A percentile compares a stretch with the other conserved stretches of the same genome.
phyloP scores from a whole-genome alignment of 2,888 invertebrate genomes.

The Erynnis tages region DNA sequence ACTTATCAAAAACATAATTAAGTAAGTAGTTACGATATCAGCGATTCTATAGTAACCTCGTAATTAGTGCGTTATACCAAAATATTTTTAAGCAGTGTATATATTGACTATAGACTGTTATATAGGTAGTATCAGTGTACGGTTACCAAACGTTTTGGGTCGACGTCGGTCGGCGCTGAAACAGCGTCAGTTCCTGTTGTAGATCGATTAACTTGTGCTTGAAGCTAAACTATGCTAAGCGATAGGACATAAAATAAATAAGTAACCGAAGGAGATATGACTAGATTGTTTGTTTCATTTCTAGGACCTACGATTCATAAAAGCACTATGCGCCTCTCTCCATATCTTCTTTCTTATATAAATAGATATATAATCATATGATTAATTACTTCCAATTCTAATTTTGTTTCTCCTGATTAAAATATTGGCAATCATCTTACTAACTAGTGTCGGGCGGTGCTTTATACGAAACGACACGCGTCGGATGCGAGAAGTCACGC shows the following conservation, averaged over 20 bases:
- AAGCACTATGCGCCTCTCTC: slow-evolving; percentile 81
- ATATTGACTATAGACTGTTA: slow-evolving; percentile 21
- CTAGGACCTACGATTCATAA: slow-evolving; percentile 77
- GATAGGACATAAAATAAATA: slow-evolving; percentile 69
- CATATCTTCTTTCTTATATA: slow-evolving; percentile 77
- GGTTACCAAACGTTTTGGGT: slow-evolving; percentile 12
- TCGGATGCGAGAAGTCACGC: slow-evolving; percentile 16
- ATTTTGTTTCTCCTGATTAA: slow-evolving; percentile 74
- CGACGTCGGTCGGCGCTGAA: slow-evolving; percentile 9
- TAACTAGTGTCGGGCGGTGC: slow-evolving; percentile 65
- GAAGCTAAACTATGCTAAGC: slow-evolving; percentile 82
- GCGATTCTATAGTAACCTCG: slow-evolving; percentile 21
- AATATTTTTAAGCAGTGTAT: slow-evolving; percentile 33
- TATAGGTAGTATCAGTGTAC: neutral
- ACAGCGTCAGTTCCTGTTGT: slow-evolving; percentile 1
- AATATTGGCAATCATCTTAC: slow-evolving; percentile 80
- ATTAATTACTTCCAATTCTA: slow-evolving; percentile 77
- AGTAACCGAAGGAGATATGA: slow-evolving; percentile 78
- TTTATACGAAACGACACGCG: slow-evolving; percentile 30
- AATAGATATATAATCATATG: slow-evolving; percentile 74
- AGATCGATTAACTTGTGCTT: slow-evolving; percentile 56
- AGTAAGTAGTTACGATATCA: slow-evolving; percentile 21
- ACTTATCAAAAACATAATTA: slow-evolving; percentile 64
- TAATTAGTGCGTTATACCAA: slow-evolving; percentile 30
- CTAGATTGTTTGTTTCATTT: slow-evolving; percentile 76